Evolutionary conservation across 2,113 vertebrate species (phyloP), one percentile per base, ranked within the genome.

Genomic region (Zosterops hypoxanthus): DNA sequence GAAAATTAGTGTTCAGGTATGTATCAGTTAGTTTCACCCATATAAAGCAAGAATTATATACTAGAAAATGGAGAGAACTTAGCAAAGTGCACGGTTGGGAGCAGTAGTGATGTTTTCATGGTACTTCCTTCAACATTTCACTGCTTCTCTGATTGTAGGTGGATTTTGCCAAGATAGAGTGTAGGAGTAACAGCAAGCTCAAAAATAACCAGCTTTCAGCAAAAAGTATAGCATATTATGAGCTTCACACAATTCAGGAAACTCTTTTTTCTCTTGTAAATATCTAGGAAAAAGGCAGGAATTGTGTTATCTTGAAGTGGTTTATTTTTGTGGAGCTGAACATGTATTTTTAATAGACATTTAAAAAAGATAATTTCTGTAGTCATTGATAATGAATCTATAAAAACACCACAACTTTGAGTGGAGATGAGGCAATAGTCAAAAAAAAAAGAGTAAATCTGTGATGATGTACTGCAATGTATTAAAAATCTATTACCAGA

Each of bases 151-250:
- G 68, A 55, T 94, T 92, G 87, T 57, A 56, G n/a, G n/a, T 90
- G 56, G n/a, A 80, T 92, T 95, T 90, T 86, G 56, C 80, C 66
- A 90, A 81, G 28, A 52, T 7, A 83, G 65, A 92, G 46, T 88
- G 22, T 95, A 89, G 57, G 90, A 95, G 65, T 87, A 95, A 60
- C 44, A 93, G 69, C 76, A 95, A 85, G 39, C 79, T 94, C 63
- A 77, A 83, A 94, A 96, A 95, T 95, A 39, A 34, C 22, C 46
- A 86, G 46, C 66, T 94, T 96, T 97, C 53, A 82, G 92, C 49
- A 92, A 96, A 95, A 82, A n/a, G 3, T 66, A 50, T 26, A 84
- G 53, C 41, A 68, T 63, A 34, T 95, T 80, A 81, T 76, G 75
- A 52, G 56, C 82, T 95, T 95, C 59, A 59, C 50, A 91, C 42